phyloP scores from a whole-genome alignment of 2,113 vertebrate species.

The Calyptommatus sinebrachiatus region DNA sequence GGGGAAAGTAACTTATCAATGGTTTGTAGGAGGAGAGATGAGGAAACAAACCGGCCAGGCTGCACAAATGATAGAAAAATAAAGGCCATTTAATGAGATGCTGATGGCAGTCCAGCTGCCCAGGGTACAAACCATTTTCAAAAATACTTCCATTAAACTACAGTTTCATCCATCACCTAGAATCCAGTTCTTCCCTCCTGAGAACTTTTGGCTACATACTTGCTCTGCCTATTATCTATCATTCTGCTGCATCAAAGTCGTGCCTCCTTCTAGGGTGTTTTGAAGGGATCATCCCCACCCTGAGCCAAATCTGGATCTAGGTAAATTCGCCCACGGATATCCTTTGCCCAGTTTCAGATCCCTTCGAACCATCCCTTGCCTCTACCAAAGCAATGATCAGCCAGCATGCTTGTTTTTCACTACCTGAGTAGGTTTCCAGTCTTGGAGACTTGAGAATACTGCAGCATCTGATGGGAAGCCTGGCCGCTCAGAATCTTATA shows the following conservation, averaged over 20 bases:
- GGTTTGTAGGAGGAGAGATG: neutral
- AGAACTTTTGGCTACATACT: neutral
- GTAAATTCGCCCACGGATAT: neutral
- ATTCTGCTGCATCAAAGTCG: neutral
- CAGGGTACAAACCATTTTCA: slow-evolving; percentile 33
- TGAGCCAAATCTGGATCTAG: neutral
- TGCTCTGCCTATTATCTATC: neutral
- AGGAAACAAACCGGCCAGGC: slow-evolving; percentile 39
- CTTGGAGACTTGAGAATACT: neutral
- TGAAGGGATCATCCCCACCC: neutral
- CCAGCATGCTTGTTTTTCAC: neutral
- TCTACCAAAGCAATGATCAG: neutral
- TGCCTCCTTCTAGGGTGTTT: neutral
- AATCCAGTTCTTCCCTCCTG: neutral
- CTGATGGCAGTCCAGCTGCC: slow-evolving; percentile 58
- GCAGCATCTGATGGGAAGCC: neutral
- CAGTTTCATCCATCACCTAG: neutral
- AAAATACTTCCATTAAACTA: neutral
- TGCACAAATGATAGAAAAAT: slow-evolving; percentile 49
- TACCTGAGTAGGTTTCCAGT: neutral
- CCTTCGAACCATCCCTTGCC: neutral
- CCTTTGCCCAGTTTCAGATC: too few species aligned
- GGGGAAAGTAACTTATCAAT: neutral
- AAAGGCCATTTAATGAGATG: slow-evolving; percentile 59
- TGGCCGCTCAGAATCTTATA: neutral